Evolutionary conservation across 2,797 vertebrate species (phyloP), one percentile per base, ranked within the genome.

Genomic region (Falco rusticolus): DNA sequence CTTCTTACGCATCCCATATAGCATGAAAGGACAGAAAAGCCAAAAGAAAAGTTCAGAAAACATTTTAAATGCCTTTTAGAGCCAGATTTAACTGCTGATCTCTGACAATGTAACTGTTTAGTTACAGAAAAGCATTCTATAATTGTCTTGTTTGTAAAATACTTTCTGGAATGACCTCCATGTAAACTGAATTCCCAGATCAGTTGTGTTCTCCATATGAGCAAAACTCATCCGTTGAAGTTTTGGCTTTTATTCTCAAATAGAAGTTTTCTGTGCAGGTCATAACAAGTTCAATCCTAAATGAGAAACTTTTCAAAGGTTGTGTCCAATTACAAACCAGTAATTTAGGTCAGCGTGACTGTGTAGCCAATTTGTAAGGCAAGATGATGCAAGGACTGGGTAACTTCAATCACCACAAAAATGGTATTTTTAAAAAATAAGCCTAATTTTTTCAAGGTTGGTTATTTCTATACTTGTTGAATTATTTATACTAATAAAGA

Each of bases 261-360:
- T 43, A 76, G 25, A 87, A 34, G 19, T 83, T 94, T 93, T 78
- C 61, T 54, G 12, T 34, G 6, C 69, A 93, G 89, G 69, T 94
- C 91, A 89, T 91, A 89, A 89, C 61, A 94, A 96, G 91, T 94
- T 97, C 94, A 94, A 1, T 75, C 54, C 65, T 76, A 78, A 93
- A 93, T 69, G 41, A 94, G 84, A 90, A 91, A 90, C 53, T 80
- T 94, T 81, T 91, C 59, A 78, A 94, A 85, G 54, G 17, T 86
- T 90, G 17, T 68, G 65, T 86, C 72, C 89, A 78, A 39, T 84
- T 93, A 69, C 95, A 96, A 94, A 86, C 84, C 54, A 90, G 77
- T 94, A 94, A 94, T 95, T 96, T 94, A 86, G 95, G 69, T 96
- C 85, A 94, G 84, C 54, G 43, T 83, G 89, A 77, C 47, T 78